Evolutionary conservation across 2,888 invertebrate genomes (phyloP).

Genomic region (Esperia sulphurella): DNA sequence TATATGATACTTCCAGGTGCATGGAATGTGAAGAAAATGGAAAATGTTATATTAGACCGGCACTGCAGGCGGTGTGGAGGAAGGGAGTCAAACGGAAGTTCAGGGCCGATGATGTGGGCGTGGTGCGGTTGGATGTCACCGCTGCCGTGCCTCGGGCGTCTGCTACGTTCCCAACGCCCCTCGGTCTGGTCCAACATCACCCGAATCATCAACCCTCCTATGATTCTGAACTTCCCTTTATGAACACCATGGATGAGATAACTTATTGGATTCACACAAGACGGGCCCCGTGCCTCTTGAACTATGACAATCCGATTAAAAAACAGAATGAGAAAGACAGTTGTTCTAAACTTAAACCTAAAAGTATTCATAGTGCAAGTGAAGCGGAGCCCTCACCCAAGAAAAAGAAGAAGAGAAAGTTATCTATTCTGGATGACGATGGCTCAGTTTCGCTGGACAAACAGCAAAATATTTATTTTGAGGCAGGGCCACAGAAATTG

Average conservation of each 20-base stretch:
- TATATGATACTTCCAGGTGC: constrained; percentile 38
- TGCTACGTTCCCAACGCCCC: constrained; percentile 27
- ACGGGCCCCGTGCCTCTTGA: constrained; percentile 67
- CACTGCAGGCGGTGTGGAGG: constrained; percentile 15
- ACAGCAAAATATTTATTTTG: constrained; percentile 57
- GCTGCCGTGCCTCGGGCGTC: constrained; percentile 33
- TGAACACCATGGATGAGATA: constrained; percentile 72
- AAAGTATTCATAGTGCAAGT: constrained; percentile 22
- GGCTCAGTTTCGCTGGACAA: constrained; percentile 46
- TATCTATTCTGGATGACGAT: constrained; percentile 53
- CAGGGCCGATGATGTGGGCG: constrained; percentile 25
- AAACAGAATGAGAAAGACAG: constrained; percentile 44
- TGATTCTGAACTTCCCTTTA: constrained; percentile 46
- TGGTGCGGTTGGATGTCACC: constrained; percentile 40
- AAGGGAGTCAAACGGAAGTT: constrained; percentile 33
- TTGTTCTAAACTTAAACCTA: constrained; percentile 41
- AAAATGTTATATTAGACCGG: constrained; percentile 24
- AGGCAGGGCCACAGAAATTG: constrained; percentile 40
- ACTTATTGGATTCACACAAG: constrained; percentile 68
- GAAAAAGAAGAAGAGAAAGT: constrained; percentile 58
- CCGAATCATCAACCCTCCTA: constrained; percentile 5
- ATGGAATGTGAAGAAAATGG: constrained; percentile 56
- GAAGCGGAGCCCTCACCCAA: constrained; percentile 39
- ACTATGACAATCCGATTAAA: constrained; percentile 54
- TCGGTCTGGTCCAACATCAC: constrained; percentile 14